These are phyloP conservation scores for Ctenopoma multispine DNA, from an alignment of 2,797 vertebrate species.

Conservation along the genomic window DNA sequence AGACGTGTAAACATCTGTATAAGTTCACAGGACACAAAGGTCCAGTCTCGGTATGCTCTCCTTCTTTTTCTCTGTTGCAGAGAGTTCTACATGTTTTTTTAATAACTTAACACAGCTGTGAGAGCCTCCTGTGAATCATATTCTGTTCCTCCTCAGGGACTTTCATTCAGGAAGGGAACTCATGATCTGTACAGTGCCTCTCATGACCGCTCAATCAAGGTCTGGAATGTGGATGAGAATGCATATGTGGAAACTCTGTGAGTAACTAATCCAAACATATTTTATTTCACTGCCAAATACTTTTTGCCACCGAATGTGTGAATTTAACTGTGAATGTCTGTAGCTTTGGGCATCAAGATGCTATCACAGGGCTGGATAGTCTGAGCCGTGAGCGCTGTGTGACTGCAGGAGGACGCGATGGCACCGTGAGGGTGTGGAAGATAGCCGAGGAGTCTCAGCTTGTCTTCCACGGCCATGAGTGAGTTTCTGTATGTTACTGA, in stretches of 20 bases:
- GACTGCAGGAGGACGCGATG: slow-evolving; percentile 92
- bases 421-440: slow-evolving; percentile 95
- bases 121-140: neutral
- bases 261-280: slow-evolving; percentile 62
- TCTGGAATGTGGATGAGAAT: slow-evolving; percentile 96
- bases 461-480: slow-evolving; percentile 95
- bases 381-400: slow-evolving; percentile 94
- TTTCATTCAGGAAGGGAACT: slow-evolving; percentile 93
- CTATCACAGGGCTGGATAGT: slow-evolving; percentile 92
- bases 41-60: slow-evolving; percentile 89
- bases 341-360: slow-evolving; percentile 96
- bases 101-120: no score
- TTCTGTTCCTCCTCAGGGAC: slow-evolving; percentile 81
- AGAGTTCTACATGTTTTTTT: neutral
- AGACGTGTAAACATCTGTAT: slow-evolving; percentile 89
- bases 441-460: slow-evolving; percentile 97
- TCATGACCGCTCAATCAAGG: slow-evolving; percentile 94
- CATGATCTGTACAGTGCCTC: slow-evolving; percentile 96
- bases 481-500: slow-evolving; percentile 66
- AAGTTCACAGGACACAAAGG: slow-evolving; percentile 94
- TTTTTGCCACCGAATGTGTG: neutral
- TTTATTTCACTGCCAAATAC: accelerated
- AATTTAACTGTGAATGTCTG: slow-evolving; percentile 1
- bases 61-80: neutral
- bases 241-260: slow-evolving; percentile 96